Conservation (phyloP, 2,888 invertebrate genomes). For the Drosophila leonis region DNA sequence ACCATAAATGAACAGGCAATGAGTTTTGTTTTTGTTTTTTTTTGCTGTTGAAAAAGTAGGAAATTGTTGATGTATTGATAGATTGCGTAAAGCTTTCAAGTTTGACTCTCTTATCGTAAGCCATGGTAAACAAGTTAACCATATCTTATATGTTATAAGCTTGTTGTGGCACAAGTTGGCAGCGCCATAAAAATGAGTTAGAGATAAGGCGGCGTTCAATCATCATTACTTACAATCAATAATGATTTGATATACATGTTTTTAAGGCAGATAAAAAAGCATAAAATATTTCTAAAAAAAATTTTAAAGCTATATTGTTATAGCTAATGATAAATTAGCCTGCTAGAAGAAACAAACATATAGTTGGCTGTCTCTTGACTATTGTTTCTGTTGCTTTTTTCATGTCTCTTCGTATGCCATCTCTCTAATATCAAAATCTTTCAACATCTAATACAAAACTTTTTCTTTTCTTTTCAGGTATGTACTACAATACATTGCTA, state of each 20-base stretch:
- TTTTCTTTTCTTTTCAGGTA: slow-evolving; percentile 56
- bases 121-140: slow-evolving; percentile 5
- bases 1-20: slow-evolving; percentile 1
- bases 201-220: background rate
- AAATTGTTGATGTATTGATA: slow-evolving; percentile 5
- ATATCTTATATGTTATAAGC: background rate
- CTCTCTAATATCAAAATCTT: background rate
- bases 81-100: slow-evolving; percentile 5
- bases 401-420: background rate
- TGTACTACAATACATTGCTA: slow-evolving; percentile 6
- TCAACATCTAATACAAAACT: background rate
- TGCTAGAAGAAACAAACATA: too few species aligned
- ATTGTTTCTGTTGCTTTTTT: background rate
- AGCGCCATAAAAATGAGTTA: background rate
- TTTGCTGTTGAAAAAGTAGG: background rate
- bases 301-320: too few species aligned
- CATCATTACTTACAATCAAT: background rate
- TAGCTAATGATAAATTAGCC: too few species aligned
- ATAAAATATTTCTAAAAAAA: background rate
- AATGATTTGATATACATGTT: background rate
- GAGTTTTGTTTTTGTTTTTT: slow-evolving; percentile 10
- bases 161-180: slow-evolving; percentile 7
- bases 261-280: slow-evolving; percentile 1
- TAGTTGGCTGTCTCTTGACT: too few species aligned
- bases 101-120: slow-evolving; percentile 16